Conservation (phyloP, 2,113 vertebrate species). For the Stercorarius parasiticus region DNA sequence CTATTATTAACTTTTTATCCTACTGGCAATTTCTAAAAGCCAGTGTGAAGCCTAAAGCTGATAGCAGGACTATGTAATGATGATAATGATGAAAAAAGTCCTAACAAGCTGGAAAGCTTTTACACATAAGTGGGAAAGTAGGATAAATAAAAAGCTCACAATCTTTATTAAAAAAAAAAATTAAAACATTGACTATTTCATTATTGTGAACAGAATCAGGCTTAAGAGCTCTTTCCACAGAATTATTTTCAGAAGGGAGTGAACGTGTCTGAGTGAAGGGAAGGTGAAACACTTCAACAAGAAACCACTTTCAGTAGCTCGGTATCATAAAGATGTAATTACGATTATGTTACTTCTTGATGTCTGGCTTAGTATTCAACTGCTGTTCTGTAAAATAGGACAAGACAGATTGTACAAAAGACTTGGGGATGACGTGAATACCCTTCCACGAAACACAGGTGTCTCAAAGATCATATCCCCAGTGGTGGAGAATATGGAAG, state of each 20-base stretch:
- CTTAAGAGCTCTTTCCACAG: background rate
- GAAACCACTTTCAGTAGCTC: background rate
- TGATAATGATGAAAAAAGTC: background rate
- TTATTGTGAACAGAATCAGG: background rate
- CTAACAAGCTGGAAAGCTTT: background rate
- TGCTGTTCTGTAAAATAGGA: background rate
- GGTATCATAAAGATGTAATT: background rate
- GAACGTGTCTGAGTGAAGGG: background rate
- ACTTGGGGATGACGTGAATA: background rate
- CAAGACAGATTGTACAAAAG: background rate
- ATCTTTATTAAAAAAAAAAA: background rate
- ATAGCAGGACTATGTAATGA: background rate
- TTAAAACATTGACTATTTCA: background rate
- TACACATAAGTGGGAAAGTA: background rate
- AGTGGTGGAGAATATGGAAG: background rate
- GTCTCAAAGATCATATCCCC: background rate
- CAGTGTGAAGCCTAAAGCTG: background rate
- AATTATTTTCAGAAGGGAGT: background rate
- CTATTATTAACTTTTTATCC: background rate
- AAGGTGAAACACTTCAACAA: background rate
- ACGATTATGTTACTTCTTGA: background rate
- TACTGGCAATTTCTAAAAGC: background rate
- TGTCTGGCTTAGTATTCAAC: background rate
- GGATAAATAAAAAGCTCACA: background rate
- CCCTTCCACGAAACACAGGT: background rate